phyloP scores from a whole-genome alignment of 2,888 invertebrate species.

The Leptinotarsa juncta region DNA sequence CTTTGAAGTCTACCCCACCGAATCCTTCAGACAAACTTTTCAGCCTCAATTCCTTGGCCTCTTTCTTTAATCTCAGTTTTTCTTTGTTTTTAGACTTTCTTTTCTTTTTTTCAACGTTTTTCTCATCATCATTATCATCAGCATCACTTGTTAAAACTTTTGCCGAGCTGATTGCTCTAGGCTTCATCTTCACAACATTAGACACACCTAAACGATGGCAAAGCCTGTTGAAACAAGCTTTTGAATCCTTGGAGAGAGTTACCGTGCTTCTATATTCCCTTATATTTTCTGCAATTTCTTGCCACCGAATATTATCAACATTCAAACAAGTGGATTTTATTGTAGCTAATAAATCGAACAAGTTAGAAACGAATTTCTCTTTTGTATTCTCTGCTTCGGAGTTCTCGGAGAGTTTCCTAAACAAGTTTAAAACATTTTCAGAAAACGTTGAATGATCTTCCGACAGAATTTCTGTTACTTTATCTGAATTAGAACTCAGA shows the following conservation, averaged over 20 bases:
- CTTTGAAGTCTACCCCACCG: constrained; percentile 36
- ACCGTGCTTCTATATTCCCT: constrained; percentile 61
- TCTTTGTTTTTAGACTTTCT: constrained; percentile 63
- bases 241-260: constrained; percentile 65
- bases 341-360: constrained; percentile 69
- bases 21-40: constrained; percentile 66
- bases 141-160: constrained; percentile 40
- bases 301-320: constrained; percentile 64
- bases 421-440: constrained; percentile 62
- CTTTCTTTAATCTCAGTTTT: constrained; percentile 66
- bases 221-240: constrained; percentile 66
- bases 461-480: constrained; percentile 54
- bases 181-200: constrained; percentile 57
- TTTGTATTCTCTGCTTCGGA: constrained; percentile 65
- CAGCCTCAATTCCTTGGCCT: constrained; percentile 65
- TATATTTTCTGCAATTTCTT: constrained; percentile 60
- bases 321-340: constrained; percentile 66
- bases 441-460: constrained; percentile 68
- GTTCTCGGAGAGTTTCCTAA: constrained; percentile 61
- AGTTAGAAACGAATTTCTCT: constrained; percentile 70
- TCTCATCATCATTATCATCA: constrained; percentile 43
- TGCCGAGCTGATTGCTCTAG: constrained; percentile 49
- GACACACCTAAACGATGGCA: constrained; percentile 64
- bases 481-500: constrained; percentile 60
- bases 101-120: constrained; percentile 49